Conservation (phyloP, 2,888 invertebrate species). For the Ischnura elegans region DNA sequence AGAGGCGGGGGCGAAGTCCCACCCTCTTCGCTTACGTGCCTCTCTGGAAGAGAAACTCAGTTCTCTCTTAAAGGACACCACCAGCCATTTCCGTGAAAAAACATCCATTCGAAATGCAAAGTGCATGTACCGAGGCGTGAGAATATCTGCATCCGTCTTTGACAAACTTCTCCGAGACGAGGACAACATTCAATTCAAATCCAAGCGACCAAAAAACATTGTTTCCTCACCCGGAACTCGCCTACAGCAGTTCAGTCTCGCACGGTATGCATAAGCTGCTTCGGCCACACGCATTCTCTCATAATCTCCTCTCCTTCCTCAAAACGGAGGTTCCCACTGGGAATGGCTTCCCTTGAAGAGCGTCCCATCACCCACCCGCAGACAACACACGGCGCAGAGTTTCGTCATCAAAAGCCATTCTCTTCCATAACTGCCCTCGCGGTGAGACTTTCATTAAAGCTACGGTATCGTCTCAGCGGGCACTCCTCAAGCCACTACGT, state of each 20-base stretch:
- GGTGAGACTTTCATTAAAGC: no score
- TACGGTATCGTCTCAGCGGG: no score
- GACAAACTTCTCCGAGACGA: neutral
- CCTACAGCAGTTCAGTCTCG: neutral
- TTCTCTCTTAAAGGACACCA: neutral
- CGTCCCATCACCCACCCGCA: neutral
- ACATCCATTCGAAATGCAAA: neutral
- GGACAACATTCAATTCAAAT: neutral
- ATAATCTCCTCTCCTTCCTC: neutral
- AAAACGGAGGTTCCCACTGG: neutral
- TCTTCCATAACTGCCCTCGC: neutral
- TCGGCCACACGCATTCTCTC: no score
- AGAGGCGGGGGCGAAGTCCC: no score
- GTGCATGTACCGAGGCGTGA: neutral
- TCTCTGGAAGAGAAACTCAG: no score
- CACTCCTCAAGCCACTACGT: no score
- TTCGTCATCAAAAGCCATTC: neutral
- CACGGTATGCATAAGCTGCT: neutral
- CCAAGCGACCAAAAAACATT: neutral
- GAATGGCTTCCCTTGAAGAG: neutral
- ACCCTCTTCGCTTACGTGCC: no score
- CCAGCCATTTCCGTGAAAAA: neutral
- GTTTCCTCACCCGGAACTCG: neutral
- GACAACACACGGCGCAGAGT: neutral
- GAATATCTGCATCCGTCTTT: neutral